A percentile compares a stretch with the other conserved stretches of the same genome.
phyloP scores from a whole-genome alignment of 2,113 vertebrate species.

The Spermophilus dauricus region DNA sequence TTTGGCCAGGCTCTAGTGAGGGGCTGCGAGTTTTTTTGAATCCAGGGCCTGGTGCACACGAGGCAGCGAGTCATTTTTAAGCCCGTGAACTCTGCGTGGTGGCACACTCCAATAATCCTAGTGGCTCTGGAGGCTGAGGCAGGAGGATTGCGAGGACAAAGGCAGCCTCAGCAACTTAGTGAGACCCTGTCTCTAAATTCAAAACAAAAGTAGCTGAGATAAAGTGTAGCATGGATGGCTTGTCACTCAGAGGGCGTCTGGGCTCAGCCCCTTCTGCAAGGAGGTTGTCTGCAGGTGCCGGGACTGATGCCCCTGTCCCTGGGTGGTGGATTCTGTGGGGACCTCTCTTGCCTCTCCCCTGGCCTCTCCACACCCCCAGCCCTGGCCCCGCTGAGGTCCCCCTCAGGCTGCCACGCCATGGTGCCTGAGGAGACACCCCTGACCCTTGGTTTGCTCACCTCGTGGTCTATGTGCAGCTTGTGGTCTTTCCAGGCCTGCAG shows the following conservation, averaged over 20 bases:
- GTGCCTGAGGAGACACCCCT: not conserved
- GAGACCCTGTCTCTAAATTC: too few species aligned
- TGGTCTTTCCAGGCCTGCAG: conserved; percentile 99
- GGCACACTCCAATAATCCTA: too few species aligned
- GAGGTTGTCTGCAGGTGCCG: not conserved
- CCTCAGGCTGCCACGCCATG: too few species aligned
- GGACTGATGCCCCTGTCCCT: not conserved
- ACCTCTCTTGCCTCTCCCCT: not conserved
- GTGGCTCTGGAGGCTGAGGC: not conserved
- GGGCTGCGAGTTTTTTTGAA: not conserved
- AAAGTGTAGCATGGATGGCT: too few species aligned
- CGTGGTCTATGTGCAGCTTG: conserved; percentile 97
- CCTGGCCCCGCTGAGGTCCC: too few species aligned
- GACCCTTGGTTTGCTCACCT: conserved; percentile 88
- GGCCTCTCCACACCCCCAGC: too few species aligned
- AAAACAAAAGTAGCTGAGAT: too few species aligned
- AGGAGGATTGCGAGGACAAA: too few species aligned
- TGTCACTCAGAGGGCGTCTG: too few species aligned
- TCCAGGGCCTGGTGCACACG: too few species aligned
- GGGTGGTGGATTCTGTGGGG: not conserved
- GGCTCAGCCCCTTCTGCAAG: not conserved
- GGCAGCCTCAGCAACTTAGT: too few species aligned
- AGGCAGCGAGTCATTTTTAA: too few species aligned
- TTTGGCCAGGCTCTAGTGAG: not conserved
- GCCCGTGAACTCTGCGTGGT: not conserved